Evolutionary conservation across 2,113 vertebrate species (phyloP).

Genomic region (Lampris incognitus): DNA sequence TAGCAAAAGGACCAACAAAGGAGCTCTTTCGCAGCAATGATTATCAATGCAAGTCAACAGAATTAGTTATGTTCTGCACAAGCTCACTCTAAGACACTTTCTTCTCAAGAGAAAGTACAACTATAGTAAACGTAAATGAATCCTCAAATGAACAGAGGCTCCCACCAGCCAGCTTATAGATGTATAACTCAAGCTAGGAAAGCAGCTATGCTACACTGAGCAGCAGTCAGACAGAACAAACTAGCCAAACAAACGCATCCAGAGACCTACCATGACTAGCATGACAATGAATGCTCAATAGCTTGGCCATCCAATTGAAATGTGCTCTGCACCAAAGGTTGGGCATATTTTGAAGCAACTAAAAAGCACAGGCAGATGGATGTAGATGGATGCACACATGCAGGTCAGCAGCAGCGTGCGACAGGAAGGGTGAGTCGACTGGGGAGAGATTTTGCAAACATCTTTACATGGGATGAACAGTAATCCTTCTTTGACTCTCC

Average conservation of each 20-base stretch:
- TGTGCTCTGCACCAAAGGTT: accelerated
- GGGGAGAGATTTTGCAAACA: background rate
- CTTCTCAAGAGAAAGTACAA: background rate
- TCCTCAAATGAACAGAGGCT: background rate
- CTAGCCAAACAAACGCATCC: background rate
- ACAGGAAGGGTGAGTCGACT: conserved; percentile 1
- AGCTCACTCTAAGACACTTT: background rate
- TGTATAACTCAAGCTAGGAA: background rate
- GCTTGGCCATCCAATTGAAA: background rate
- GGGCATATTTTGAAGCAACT: background rate
- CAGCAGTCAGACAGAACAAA: background rate
- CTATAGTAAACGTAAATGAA: background rate
- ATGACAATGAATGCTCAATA: background rate
- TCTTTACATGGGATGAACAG: background rate
- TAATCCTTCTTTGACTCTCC: background rate
- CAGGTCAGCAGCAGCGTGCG: conserved; percentile 3
- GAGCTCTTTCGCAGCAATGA: background rate
- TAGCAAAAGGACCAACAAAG: background rate
- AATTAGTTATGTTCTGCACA: background rate
- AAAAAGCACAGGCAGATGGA: conserved; percentile 9
- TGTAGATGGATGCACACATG: conserved; percentile 15
- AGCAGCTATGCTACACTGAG: background rate
- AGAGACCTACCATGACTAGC: background rate
- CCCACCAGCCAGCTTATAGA: background rate
- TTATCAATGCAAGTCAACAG: background rate